Percentiles rank a stretch among this genome's conserved stretches.
phyloP scores from a whole-genome alignment of 2,888 invertebrate species.

The Cephus runcator region DNA sequence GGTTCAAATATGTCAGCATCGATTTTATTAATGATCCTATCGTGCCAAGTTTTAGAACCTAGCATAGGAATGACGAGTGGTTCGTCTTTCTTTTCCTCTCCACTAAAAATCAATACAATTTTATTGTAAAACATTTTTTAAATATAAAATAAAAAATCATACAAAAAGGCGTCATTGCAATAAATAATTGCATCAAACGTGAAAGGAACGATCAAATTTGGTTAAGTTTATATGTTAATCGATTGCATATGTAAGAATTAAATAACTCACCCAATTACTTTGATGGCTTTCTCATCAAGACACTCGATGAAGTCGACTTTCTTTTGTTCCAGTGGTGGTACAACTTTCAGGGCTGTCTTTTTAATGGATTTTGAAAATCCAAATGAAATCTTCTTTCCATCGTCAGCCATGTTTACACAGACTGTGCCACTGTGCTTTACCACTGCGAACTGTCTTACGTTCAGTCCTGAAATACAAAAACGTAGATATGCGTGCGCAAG shows the following conservation, averaged over 20 bases:
- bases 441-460: background rate
- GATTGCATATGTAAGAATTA: constrained; percentile 11
- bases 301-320: constrained; percentile 80
- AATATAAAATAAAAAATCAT: background rate
- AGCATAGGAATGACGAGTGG: constrained; percentile 76
- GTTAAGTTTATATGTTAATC: constrained; percentile 15
- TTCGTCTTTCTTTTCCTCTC: constrained; percentile 67
- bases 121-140: background rate
- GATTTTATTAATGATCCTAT: constrained; percentile 67
- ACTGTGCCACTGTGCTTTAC: too few relatives aligned
- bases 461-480: background rate
- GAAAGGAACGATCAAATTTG: background rate
- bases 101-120: constrained; percentile 61
- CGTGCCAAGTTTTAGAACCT: constrained; percentile 55
- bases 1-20: constrained; percentile 63
- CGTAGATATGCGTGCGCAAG: background rate
- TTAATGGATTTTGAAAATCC: constrained; percentile 78
- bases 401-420: constrained; percentile 55
- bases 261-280: constrained; percentile 76
- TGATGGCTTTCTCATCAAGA: constrained; percentile 80
- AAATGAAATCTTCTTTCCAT: constrained; percentile 82
- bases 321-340: constrained; percentile 63
- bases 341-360: constrained; percentile 65
- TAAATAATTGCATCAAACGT: background rate
- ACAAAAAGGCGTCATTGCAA: background rate